phyloP scores from a whole-genome alignment of 2,888 invertebrate genomes.

The Orchesellides sinensis region DNA sequence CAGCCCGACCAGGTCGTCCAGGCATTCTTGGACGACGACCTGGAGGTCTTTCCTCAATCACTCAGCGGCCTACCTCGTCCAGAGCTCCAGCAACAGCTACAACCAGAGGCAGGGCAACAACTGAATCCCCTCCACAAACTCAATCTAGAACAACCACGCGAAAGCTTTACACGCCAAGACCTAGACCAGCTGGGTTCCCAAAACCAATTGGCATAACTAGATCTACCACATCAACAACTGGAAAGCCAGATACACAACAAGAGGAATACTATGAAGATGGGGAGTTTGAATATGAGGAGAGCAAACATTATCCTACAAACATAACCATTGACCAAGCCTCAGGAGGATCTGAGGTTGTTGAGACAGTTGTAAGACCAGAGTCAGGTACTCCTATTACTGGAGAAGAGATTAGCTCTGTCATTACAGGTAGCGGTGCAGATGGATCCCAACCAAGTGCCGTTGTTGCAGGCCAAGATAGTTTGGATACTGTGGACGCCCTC shows the following conservation, averaged over 20 bases:
- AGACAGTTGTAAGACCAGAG: conserved; percentile 57
- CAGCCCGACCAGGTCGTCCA: conserved; percentile 35
- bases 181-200: conserved; percentile 70
- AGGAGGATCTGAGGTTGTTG: conserved; percentile 59
- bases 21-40: conserved; percentile 55
- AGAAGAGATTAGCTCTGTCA: not conserved
- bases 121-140: conserved; percentile 57
- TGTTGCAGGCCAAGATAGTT: conserved; percentile 34
- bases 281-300: conserved; percentile 72
- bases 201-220: conserved; percentile 58
- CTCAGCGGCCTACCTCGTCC: conserved; percentile 56
- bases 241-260: conserved; percentile 46
- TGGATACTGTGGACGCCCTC: conserved; percentile 44
- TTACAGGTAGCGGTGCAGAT: conserved; percentile 3
- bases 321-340: conserved; percentile 62
- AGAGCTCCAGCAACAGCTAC: conserved; percentile 41
- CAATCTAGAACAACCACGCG: conserved; percentile 74
- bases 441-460: conserved; percentile 48
- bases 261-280: conserved; percentile 70
- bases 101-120: conserved; percentile 32
- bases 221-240: conserved; percentile 61
- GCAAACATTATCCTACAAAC: conserved; percentile 49
- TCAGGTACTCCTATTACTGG: conserved; percentile 15
- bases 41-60: conserved; percentile 23
- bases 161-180: conserved; percentile 69